Evolutionary conservation across 2,797 vertebrate genomes (phyloP), one percentile per base, ranked within the genome.

Genomic region (Thripadectes ignobilis): DNA sequence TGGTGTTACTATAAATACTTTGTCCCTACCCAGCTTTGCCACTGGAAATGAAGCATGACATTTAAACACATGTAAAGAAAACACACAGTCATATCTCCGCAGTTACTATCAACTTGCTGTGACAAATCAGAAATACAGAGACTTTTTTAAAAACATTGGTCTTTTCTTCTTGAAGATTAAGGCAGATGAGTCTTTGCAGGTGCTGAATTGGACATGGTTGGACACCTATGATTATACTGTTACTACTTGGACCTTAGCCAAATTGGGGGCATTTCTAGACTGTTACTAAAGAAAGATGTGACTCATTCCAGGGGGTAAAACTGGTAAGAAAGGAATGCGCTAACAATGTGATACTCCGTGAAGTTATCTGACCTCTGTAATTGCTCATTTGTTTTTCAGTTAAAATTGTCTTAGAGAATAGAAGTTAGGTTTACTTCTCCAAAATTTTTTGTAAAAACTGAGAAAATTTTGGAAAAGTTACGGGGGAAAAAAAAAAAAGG

Each of bases 41-140:
- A 72, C 4, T 86, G 74, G 41, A 94, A 95, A 52, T 36, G 38
- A 94, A 90, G 59, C 55, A 63, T 71, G 71, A 51, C 34, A 66
- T 82, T 90, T 66, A 76, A 76, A 52, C 38, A 59, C 3, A 8
- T 16, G 45, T 69, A 46, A 92, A 88, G 38, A 79, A 78, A 69
- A 19, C 46, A 65, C 54, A 38, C 30, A 46, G 49, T 63, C 34
- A 27, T 78, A 46, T 41, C 32, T 88, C 23, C 38, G 23, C 32
- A 36, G 41, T 89, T 89, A 51, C n/a, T 65, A 95, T 82, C 32
- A 61, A 49, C 10, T 66, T 68, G 30, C 62, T 46, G 16, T 27
- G 22, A 46, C 38, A 76, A 10, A n/a, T 45, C 61, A 55, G 58
- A 43, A 83, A 78, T 46, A 51, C 2, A 22, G 27, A 19, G 24